phyloP scores from a whole-genome alignment of 2,113 vertebrate species.

The Pao palembangensis region DNA sequence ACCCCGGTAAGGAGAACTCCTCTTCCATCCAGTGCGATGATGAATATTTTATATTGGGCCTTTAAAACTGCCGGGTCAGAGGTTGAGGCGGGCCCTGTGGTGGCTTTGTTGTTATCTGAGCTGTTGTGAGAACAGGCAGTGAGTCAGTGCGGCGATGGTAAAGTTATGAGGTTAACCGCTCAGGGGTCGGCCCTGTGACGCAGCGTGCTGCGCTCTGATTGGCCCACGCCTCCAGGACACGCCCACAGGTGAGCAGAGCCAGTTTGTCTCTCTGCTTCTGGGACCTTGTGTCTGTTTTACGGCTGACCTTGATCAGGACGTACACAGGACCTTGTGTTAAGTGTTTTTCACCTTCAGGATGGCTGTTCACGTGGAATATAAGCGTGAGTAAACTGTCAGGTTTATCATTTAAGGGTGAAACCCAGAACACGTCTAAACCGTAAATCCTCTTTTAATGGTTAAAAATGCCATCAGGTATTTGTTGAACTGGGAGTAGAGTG shows the following conservation, averaged over 20 bases:
- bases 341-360: slow-evolving; percentile 28
- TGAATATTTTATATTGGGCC: background rate
- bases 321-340: background rate
- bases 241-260: slow-evolving; percentile 40
- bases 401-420: background rate
- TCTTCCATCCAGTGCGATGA: background rate
- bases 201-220: slow-evolving; percentile 44
- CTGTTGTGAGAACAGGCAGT: slow-evolving; percentile 27
- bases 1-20: slow-evolving; percentile 58
- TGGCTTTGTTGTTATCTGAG: background rate
- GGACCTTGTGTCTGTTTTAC: slow-evolving; percentile 35
- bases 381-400: slow-evolving; percentile 44
- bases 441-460: too few species aligned
- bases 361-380: slow-evolving; percentile 48
- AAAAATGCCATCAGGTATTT: too few species aligned
- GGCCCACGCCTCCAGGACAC: slow-evolving; percentile 53
- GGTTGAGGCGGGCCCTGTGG: too few species aligned
- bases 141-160: slow-evolving; percentile 19
- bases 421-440: too few species aligned
- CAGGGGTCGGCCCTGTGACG: slow-evolving; percentile 40
- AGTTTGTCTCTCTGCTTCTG: slow-evolving; percentile 23
- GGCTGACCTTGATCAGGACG: slow-evolving; percentile 18
- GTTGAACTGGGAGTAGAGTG: too few species aligned
- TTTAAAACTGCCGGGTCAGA: too few species aligned
- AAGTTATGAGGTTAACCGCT: background rate